Conservation (phyloP, 2,797 vertebrate genomes). For the Acipenser ruthenus region DNA sequence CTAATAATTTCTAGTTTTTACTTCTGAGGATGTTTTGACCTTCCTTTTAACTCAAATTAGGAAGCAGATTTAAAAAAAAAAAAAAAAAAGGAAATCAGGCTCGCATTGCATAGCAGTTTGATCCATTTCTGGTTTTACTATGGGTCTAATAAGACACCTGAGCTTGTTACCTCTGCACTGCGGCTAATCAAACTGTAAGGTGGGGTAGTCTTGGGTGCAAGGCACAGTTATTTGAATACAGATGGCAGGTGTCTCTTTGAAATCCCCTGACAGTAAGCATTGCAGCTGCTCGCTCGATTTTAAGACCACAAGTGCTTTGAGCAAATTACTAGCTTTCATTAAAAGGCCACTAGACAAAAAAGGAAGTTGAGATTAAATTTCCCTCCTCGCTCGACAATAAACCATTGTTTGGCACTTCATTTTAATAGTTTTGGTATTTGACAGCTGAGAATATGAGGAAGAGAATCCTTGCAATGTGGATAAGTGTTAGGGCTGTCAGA, state of each 20-base stretch:
- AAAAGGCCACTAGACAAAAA: constrained; percentile 55
- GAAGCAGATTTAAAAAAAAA: constrained; percentile 10
- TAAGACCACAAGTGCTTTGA: constrained; percentile 51
- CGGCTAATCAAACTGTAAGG: not conserved
- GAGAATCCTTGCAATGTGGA: too few species aligned
- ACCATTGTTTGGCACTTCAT: constrained; percentile 31
- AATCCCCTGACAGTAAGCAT: constrained; percentile 42
- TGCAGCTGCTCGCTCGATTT: constrained; percentile 61
- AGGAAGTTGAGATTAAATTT: constrained; percentile 54
- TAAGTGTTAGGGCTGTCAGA: too few species aligned
- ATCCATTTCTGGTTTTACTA: too few species aligned
- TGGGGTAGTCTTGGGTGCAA: not conserved
- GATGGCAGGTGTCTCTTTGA: constrained; percentile 1
- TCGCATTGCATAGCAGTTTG: too few species aligned
- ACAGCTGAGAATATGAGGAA: too few species aligned
- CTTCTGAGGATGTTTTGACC: constrained; percentile 14
- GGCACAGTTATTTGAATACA: constrained; percentile 37
- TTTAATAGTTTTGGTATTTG: too few species aligned
- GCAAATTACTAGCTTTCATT: constrained; percentile 51
- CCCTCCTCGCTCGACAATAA: constrained; percentile 24
- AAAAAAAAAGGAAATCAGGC: not conserved
- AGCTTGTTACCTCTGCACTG: too few species aligned
- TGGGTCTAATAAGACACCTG: too few species aligned
- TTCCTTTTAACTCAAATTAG: constrained; percentile 15
- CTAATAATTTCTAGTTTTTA: not conserved